Conservation (phyloP, 2,888 invertebrate genomes). For the Hirudinaria manillensis region DNA sequence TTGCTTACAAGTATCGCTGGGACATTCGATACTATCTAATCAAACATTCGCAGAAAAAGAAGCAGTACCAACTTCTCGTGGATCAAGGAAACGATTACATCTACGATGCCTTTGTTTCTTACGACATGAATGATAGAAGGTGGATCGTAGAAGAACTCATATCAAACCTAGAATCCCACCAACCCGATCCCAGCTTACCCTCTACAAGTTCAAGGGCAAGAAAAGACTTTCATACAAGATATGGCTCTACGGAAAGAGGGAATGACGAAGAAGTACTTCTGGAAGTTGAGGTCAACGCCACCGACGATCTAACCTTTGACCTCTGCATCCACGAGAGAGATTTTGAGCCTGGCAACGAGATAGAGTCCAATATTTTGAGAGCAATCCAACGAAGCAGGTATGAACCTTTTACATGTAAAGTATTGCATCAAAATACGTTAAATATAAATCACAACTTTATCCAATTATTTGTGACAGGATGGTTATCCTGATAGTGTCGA, state of each 20-base stretch:
- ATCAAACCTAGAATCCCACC: constrained; percentile 9
- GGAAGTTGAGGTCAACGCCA: not conserved
- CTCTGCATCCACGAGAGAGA: constrained; percentile 26
- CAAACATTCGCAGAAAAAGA: not conserved
- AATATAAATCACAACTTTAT: not conserved
- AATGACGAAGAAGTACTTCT: not conserved
- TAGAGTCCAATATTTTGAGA: constrained; percentile 17
- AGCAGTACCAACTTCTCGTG: not conserved
- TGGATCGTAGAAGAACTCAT: constrained; percentile 24
- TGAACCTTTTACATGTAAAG: not conserved
- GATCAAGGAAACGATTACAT: not conserved
- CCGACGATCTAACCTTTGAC: not conserved
- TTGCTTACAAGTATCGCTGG: constrained; percentile 14
- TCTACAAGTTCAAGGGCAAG: not conserved
- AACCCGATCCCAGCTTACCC: not conserved
- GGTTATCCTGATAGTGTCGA: constrained; percentile 13
- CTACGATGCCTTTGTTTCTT: constrained; percentile 26
- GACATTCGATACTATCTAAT: constrained; percentile 25
- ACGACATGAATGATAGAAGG: constrained; percentile 20
- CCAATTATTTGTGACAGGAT: constrained; percentile 8
- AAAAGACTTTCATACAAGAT: not conserved
- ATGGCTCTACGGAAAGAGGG: not conserved
- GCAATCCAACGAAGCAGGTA: constrained; percentile 29
- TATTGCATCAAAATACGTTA: not conserved
- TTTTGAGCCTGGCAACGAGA: constrained; percentile 23